phyloP scores from a whole-genome alignment of 2,113 vertebrate species.

The Hemibagrus wyckioides region DNA sequence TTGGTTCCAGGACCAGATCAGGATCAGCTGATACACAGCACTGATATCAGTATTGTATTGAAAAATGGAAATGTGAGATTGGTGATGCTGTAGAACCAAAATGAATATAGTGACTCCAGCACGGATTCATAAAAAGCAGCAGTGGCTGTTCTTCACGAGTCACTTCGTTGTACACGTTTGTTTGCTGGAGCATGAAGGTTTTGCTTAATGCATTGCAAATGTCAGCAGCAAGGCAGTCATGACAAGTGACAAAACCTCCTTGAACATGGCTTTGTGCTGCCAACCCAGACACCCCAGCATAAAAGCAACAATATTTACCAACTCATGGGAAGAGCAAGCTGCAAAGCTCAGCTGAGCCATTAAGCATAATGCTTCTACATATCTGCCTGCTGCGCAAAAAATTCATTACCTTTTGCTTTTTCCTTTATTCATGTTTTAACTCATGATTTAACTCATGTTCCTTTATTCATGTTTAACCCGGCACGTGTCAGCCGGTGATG shows the following conservation, averaged over 20 bases:
- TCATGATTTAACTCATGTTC: no score
- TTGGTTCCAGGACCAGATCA: not conserved
- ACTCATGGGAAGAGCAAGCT: constrained; percentile 27
- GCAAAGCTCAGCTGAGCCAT: constrained; percentile 25
- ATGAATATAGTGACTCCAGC: not conserved
- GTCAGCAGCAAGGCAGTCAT: constrained; percentile 32
- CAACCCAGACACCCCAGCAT: constrained; percentile 21
- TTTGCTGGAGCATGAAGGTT: constrained; percentile 44
- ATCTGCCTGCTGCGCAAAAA: not conserved
- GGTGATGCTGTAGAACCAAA: not conserved
- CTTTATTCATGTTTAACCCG: constrained; percentile 31
- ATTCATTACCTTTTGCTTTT: constrained; percentile 8
- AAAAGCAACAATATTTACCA: constrained; percentile 52
- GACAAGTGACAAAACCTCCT: constrained; percentile 30
- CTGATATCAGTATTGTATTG: not conserved
- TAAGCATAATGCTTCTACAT: not conserved
- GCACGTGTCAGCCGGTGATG: not conserved
- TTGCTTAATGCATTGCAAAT: constrained; percentile 40
- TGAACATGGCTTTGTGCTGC: constrained; percentile 29
- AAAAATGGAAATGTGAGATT: not conserved
- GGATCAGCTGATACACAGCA: not conserved
- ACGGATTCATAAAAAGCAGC: constrained; percentile 16
- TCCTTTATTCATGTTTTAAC: constrained; percentile 30
- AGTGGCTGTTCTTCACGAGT: constrained; percentile 8
- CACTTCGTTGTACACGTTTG: constrained; percentile 29